phyloP scores from a whole-genome alignment of 1,140 invertebrate genomes.

The Phortica variegata region DNA sequence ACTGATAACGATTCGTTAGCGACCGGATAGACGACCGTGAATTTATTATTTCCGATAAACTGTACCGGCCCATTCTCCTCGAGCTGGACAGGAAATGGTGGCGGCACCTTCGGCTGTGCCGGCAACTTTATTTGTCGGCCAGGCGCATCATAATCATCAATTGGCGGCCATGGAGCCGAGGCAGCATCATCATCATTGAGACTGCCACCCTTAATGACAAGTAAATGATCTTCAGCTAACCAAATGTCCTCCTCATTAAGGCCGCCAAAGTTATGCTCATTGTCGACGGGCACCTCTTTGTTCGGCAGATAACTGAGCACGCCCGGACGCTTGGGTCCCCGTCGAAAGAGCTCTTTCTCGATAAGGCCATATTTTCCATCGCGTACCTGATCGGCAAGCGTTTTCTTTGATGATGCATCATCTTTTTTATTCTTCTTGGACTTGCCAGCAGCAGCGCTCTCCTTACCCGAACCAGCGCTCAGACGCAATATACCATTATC shows the following conservation, averaged over 20 bases:
- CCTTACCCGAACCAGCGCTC: conserved; percentile 67
- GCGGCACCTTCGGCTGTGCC: conserved; percentile 72
- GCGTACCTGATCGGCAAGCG: conserved; percentile 79
- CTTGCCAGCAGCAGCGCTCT: conserved; percentile 48
- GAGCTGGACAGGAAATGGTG: conserved; percentile 85
- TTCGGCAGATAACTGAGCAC: conserved; percentile 78
- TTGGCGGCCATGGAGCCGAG: conserved; percentile 69
- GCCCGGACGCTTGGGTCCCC: conserved; percentile 70
- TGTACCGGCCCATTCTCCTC: conserved; percentile 70
- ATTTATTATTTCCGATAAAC: conserved; percentile 58
- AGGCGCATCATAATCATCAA: conserved; percentile 80
- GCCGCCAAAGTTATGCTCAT: conserved; percentile 75
- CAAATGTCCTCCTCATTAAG: conserved; percentile 82
- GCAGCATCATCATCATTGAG: conserved; percentile 45
- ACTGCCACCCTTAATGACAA: conserved; percentile 78
- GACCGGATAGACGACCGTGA: conserved; percentile 52
- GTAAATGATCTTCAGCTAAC: conserved; percentile 82
- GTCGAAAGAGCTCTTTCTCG: conserved; percentile 77
- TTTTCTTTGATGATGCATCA: conserved; percentile 79
- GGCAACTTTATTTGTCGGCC: conserved; percentile 77
- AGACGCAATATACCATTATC: conserved; percentile 67
- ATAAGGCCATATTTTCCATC: conserved; percentile 88
- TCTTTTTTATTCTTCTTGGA: conserved; percentile 64
- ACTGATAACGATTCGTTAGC: conserved; percentile 45
- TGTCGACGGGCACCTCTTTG: conserved; percentile 76